These are phyloP conservation scores for Albula goreensis DNA, from an alignment of 2,113 vertebrate species.

Conservation along the genomic window DNA sequence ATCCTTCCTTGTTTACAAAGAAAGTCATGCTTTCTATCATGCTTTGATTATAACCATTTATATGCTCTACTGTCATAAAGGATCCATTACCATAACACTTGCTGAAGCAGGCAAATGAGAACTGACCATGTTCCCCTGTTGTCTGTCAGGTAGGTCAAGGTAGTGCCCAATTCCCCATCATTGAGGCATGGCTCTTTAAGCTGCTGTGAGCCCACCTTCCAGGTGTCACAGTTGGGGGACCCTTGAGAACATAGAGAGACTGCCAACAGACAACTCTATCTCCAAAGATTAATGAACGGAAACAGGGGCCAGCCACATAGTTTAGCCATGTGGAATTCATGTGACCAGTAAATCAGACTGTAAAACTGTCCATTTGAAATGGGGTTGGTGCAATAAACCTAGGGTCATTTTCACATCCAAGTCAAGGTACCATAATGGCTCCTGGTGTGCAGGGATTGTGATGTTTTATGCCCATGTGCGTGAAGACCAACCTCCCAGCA, in stretches of 20 bases:
- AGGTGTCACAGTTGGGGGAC: constrained; percentile 5
- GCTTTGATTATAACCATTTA: too few species aligned
- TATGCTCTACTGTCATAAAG: too few species aligned
- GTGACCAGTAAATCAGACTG: constrained; percentile 59
- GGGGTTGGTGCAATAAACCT: background rate
- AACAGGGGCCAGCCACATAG: constrained; percentile 46
- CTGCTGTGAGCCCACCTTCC: background rate
- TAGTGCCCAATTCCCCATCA: background rate
- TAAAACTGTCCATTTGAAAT: constrained; percentile 60
- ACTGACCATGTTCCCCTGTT: too few species aligned
- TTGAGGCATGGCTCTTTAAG: background rate
- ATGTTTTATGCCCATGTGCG: background rate
- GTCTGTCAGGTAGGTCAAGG: too few species aligned
- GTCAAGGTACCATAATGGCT: background rate
- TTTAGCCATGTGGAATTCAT: constrained; percentile 47
- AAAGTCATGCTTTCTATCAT: too few species aligned
- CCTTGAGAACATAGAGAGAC: constrained; percentile 3
- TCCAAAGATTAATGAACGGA: constrained; percentile 36
- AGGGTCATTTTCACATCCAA: background rate
- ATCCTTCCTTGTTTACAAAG: too few species aligned
- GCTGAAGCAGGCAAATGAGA: too few species aligned
- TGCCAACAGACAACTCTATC: constrained; percentile 27
- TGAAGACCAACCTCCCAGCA: background rate
- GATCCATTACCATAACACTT: too few species aligned
- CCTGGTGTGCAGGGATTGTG: background rate